Percentiles rank a stretch among this genome's conserved stretches.
Conservation (phyloP, 2,113 vertebrate species). For the Sturnus vulgaris region DNA sequence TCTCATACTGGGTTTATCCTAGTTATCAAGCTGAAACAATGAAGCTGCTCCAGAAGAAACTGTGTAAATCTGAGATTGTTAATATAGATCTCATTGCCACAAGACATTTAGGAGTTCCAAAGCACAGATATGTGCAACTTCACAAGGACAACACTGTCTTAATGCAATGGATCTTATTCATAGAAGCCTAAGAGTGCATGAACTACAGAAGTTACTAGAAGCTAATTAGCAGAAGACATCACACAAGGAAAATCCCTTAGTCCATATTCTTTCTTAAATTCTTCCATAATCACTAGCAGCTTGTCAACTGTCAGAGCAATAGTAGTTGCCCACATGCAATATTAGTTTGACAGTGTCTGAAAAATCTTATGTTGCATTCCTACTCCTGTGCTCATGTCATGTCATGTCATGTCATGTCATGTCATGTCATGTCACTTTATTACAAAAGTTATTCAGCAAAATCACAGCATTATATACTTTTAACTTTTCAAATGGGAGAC, state of each 20-base stretch:
- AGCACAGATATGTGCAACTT: background rate
- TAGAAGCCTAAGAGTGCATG: background rate
- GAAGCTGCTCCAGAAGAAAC: background rate
- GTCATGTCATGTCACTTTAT: background rate
- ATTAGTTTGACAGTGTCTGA: background rate
- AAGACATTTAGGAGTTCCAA: background rate
- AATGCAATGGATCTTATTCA: accelerated
- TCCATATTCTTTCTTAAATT: background rate
- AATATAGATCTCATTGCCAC: background rate
- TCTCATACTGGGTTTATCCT: background rate
- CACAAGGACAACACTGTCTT: background rate
- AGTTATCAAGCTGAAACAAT: background rate
- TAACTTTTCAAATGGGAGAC: background rate
- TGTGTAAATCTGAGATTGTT: background rate
- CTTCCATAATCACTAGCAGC: background rate
- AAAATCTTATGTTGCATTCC: background rate
- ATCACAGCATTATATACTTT: background rate
- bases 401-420: background rate
- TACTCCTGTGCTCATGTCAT: background rate
- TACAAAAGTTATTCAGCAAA: background rate
- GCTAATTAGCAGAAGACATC: background rate
- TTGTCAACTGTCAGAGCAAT: background rate
- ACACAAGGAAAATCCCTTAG: background rate
- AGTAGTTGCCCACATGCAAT: background rate
- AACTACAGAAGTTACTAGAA: background rate